These are phyloP conservation scores for Arge pagana DNA, from an alignment of 2,888 invertebrate genomes.

Conservation along the genomic window DNA sequence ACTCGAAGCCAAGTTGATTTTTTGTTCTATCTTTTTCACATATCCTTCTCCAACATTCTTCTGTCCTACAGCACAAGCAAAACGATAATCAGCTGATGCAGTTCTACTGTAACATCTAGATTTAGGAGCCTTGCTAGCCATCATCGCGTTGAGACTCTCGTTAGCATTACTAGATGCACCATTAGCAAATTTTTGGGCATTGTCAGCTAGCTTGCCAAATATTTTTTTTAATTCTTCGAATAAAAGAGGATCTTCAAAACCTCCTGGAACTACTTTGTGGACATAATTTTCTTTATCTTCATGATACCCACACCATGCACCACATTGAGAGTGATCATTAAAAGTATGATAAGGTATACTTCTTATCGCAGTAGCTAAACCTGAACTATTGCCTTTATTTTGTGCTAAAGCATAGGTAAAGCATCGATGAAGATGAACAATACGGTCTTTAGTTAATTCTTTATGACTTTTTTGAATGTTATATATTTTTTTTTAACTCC, in stretches of 20 bases:
- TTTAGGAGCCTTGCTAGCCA: slow-evolving; percentile 30
- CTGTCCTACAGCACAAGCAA: slow-evolving; percentile 26
- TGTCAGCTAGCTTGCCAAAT: slow-evolving; percentile 24
- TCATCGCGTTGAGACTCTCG: slow-evolving; percentile 28
- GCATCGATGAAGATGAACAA: slow-evolving; percentile 28
- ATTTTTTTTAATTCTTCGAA: slow-evolving; percentile 22
- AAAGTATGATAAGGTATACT: slow-evolving; percentile 24
- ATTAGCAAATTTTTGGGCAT: slow-evolving; percentile 25
- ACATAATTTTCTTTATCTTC: slow-evolving; percentile 22
- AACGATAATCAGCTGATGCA: slow-evolving; percentile 27
- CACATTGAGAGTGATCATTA: slow-evolving; percentile 24
- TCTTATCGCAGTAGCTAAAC: slow-evolving; percentile 13
- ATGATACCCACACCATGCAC: slow-evolving; percentile 26
- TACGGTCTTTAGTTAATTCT: slow-evolving; percentile 26
- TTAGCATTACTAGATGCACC: slow-evolving; percentile 30
- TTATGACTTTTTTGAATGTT: slow-evolving; percentile 27
- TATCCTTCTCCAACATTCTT: slow-evolving; percentile 30
- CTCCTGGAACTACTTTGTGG: slow-evolving; percentile 19
- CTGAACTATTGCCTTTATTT: slow-evolving; percentile 12
- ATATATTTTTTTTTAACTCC: slow-evolving; percentile 26
- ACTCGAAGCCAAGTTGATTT: too few species aligned
- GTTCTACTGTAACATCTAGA: slow-evolving; percentile 23
- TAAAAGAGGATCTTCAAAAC: slow-evolving; percentile 22
- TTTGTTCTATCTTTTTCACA: too few species aligned
- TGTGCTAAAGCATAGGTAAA: slow-evolving; percentile 27